These are phyloP conservation scores for Cryptus armator DNA, from an alignment of 2,888 invertebrate genomes.

Conservation along the genomic window DNA sequence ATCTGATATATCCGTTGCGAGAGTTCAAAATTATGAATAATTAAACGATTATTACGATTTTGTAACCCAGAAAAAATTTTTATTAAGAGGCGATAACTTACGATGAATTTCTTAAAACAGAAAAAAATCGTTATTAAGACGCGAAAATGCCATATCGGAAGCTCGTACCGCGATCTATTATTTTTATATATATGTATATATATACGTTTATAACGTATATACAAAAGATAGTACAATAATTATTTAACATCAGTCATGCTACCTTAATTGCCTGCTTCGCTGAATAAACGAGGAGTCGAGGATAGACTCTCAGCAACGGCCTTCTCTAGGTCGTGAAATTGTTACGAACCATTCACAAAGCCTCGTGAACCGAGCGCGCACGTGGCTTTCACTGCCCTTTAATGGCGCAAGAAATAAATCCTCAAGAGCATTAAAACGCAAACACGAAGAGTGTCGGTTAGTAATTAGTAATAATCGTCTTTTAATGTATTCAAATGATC, in stretches of 20 bases:
- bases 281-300: slow-evolving; percentile 21
- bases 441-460: neutral
- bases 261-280: slow-evolving; percentile 10
- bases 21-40: neutral
- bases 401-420: slow-evolving; percentile 1
- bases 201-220: neutral
- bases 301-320: slow-evolving; percentile 24
- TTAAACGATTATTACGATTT: neutral
- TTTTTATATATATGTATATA: no score
- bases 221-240: neutral
- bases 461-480: neutral
- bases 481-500: neutral
- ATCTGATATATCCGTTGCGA: neutral
- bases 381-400: slow-evolving; percentile 27
- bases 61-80: neutral
- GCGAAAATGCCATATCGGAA: neutral
- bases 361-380: neutral
- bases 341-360: slow-evolving; percentile 18
- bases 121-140: neutral
- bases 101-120: neutral
- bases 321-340: slow-evolving; percentile 60
- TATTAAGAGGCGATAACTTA: neutral
- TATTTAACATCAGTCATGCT: slow-evolving; percentile 22
- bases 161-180: neutral
- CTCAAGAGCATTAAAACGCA: neutral